Evolutionary conservation across 2,113 vertebrate genomes (phyloP), one percentile per base, ranked within the genome.

Genomic region (Thermophis baileyi): DNA sequence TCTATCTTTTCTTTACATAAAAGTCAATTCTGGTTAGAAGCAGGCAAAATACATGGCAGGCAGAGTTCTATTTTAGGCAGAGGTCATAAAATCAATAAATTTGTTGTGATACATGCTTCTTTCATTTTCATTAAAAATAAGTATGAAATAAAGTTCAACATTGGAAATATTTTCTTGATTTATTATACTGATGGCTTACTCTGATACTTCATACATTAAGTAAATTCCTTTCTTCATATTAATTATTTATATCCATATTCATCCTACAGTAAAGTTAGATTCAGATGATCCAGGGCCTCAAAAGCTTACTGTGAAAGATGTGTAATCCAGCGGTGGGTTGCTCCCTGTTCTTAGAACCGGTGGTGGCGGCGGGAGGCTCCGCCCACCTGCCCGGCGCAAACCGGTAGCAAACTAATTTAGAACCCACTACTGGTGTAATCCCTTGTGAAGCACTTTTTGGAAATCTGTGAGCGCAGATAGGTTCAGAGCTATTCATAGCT

Each of bases 1-100:
- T 54, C 57, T 94, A 93, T 98, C 89, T 97, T 98, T 98, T 97
- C 86, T 97, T 53, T 95, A 89, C 92, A 85, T 90, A 96, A 95
- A 94, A 94, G 35, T 22, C 74, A 22, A 9, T 81, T 44, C 18
- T 44, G 74, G 74, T 44, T 81, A 81, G 74, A 81, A 81, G 74
- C 35, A 44, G 35, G 74, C 74, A 81, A 81, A 81, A 81, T 81
- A 44, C 7, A 22, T 10, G 74, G 74, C 35, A 81, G 74, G 35
- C 74, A 44, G 35, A 40, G 74, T 95, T 94, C 94, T 86, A 53
- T 94, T 96, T 97, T 86, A 97, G 94, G 46, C 92, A 95, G 9
- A 63, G 3, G 90, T 55, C 93, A 93, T 63, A 94, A 93, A 27
- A 85, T 93, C 40, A 51, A 74, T 12, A 50, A 18, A 50, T 2